phyloP scores from a whole-genome alignment of 2,797 vertebrate genomes.

The Poeciliopsis paucimaculata region DNA sequence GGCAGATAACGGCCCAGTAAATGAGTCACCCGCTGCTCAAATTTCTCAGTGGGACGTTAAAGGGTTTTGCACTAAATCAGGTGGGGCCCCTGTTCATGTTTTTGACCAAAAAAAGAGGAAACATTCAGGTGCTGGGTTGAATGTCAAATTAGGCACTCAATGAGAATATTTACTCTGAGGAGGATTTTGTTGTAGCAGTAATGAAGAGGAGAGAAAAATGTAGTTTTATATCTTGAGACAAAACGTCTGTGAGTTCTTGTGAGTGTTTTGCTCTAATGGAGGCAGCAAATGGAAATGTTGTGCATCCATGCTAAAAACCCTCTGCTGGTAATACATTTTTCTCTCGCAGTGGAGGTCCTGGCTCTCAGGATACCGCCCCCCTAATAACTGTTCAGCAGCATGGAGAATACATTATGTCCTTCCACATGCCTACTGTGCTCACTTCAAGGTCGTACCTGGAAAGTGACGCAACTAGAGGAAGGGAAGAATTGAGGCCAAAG shows the following conservation, averaged over 20 bases:
- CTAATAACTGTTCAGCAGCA: slow-evolving; percentile 46
- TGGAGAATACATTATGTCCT: slow-evolving; percentile 20
- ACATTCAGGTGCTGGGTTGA: slow-evolving; percentile 11
- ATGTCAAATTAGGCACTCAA: slow-evolving; percentile 4
- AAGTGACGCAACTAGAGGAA: slow-evolving; percentile 57
- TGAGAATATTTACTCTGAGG: background rate
- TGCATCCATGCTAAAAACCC: background rate
- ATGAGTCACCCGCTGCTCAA: slow-evolving; percentile 60
- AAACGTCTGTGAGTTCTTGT: background rate
- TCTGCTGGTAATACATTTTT: slow-evolving; percentile 16
- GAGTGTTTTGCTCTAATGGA: background rate
- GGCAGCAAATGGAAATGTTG: slow-evolving; percentile 3
- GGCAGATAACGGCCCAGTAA: slow-evolving; percentile 55
- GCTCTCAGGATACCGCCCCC: slow-evolving; percentile 11
- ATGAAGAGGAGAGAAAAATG: background rate
- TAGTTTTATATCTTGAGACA: background rate
- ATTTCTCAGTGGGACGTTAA: slow-evolving; percentile 46
- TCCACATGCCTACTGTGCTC: slow-evolving; percentile 25
- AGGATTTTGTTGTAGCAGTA: background rate
- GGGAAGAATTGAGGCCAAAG: slow-evolving; percentile 45
- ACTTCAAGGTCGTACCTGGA: slow-evolving; percentile 47
- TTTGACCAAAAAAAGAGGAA: slow-evolving; percentile 27
- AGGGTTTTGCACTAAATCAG: slow-evolving; percentile 48
- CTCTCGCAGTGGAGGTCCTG: slow-evolving; percentile 45
- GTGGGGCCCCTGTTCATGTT: slow-evolving; percentile 8